A percentile compares a stretch with the other conserved stretches of the same genome.
Conservation (phyloP, 2,797 vertebrate species). For the Prionace glauca region DNA sequence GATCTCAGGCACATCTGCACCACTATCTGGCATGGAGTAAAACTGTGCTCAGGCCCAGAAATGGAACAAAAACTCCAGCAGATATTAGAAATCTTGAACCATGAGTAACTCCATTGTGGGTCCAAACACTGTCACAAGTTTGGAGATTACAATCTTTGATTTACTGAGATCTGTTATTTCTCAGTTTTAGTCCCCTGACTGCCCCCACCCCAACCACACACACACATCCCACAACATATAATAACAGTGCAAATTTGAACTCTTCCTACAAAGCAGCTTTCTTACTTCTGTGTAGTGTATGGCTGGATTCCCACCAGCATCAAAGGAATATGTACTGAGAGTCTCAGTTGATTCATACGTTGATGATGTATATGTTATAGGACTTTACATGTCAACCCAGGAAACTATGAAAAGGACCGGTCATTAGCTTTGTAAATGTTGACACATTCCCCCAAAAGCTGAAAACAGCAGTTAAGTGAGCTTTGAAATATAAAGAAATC, state of each 20-base stretch:
- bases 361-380: background rate
- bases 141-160: background rate
- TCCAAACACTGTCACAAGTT: background rate
- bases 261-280: too few relatives aligned
- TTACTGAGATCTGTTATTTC: background rate
- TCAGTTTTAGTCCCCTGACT: too few relatives aligned
- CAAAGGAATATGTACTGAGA: background rate
- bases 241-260: too few relatives aligned
- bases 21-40: background rate
- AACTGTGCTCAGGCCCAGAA: background rate
- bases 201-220: too few relatives aligned
- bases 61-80: background rate
- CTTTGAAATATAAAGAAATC: too few relatives aligned
- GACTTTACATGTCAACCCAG: background rate
- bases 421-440: background rate
- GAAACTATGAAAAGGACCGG: background rate
- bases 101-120: background rate
- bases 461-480: background rate
- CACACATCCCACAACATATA: too few relatives aligned
- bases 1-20: background rate
- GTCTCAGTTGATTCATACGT: background rate
- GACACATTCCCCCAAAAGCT: background rate
- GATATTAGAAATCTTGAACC: background rate
- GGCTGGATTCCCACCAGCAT: background rate
- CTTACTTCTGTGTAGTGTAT: background rate